These are phyloP conservation scores for Achlya flavicornis DNA, from an alignment of 2,888 invertebrate genomes.

Conservation along the genomic window DNA sequence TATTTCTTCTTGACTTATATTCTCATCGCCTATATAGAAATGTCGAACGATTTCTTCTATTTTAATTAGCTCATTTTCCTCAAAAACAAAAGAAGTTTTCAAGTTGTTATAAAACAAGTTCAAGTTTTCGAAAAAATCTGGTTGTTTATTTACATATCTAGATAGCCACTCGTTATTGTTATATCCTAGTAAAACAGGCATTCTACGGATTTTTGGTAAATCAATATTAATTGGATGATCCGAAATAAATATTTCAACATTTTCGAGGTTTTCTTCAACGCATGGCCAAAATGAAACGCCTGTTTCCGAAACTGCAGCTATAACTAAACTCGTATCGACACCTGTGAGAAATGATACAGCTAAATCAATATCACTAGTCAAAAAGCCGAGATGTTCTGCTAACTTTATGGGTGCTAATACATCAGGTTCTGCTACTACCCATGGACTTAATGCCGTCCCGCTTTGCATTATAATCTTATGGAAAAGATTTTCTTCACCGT, in stretches of 20 bases:
- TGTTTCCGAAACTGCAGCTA: slow-evolving; percentile 42
- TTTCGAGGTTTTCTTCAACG: slow-evolving; percentile 48
- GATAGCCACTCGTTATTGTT: slow-evolving; percentile 41
- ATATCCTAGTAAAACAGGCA: slow-evolving; percentile 46
- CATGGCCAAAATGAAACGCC: slow-evolving; percentile 42
- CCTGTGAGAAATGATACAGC: slow-evolving; percentile 52
- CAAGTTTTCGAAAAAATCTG: slow-evolving; percentile 24
- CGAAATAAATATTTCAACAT: slow-evolving; percentile 41
- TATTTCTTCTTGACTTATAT: slow-evolving; percentile 31
- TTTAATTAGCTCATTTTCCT: slow-evolving; percentile 29
- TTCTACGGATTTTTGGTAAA: slow-evolving; percentile 30
- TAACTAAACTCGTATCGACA: slow-evolving; percentile 41
- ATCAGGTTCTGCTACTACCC: slow-evolving; percentile 38
- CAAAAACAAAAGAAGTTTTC: slow-evolving; percentile 37
- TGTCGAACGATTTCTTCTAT: slow-evolving; percentile 45
- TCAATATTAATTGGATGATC: slow-evolving; percentile 43
- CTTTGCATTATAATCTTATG: slow-evolving; percentile 59
- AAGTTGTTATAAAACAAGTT: slow-evolving; percentile 32
- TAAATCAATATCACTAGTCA: slow-evolving; percentile 38
- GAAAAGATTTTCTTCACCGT: slow-evolving; percentile 49
- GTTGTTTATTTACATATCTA: slow-evolving; percentile 23
- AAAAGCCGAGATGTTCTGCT: slow-evolving; percentile 47
- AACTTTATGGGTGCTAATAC: slow-evolving; percentile 41
- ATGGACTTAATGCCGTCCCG: slow-evolving; percentile 40
- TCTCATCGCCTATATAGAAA: slow-evolving; percentile 59